Evolutionary conservation across 2,113 vertebrate genomes (phyloP).

Genomic region (Geothlypis trichas): DNA sequence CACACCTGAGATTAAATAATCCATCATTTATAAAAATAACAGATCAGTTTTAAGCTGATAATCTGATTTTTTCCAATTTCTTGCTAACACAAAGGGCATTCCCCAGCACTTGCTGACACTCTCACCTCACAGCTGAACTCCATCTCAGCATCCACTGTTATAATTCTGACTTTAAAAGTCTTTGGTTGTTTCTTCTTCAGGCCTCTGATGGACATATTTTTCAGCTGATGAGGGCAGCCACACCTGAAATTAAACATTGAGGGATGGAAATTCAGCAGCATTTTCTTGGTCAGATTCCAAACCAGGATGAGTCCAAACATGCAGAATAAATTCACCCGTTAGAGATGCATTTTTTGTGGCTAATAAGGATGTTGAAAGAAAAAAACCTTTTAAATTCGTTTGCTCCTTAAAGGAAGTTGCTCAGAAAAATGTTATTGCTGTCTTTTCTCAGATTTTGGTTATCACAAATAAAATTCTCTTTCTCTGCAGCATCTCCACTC

Average conservation of each 20-base stretch:
- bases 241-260: slow-evolving; percentile 27
- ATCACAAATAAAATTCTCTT: not conserved
- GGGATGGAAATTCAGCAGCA: not conserved
- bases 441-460: not conserved
- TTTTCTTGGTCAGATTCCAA: not conserved
- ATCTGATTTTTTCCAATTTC: not conserved
- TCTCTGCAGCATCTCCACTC: not conserved
- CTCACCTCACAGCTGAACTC: slow-evolving; percentile 93
- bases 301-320: not conserved
- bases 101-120: not conserved
- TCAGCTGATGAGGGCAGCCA: not conserved
- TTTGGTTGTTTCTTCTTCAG: slow-evolving; percentile 92
- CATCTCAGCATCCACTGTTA: slow-evolving; percentile 93
- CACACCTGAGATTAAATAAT: not conserved
- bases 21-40: not conserved
- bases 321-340: not conserved
- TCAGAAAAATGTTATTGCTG: not conserved
- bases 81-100: not conserved
- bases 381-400: not conserved
- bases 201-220: slow-evolving; percentile 88
- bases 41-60: not conserved
- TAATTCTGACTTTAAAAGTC: slow-evolving; percentile 91
- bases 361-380: not conserved
- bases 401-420: not conserved
- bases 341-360: not conserved